Base-by-base conservation (phyloP, 2,113 vertebrate species). In the Pteronura brasiliensis region DNA sequence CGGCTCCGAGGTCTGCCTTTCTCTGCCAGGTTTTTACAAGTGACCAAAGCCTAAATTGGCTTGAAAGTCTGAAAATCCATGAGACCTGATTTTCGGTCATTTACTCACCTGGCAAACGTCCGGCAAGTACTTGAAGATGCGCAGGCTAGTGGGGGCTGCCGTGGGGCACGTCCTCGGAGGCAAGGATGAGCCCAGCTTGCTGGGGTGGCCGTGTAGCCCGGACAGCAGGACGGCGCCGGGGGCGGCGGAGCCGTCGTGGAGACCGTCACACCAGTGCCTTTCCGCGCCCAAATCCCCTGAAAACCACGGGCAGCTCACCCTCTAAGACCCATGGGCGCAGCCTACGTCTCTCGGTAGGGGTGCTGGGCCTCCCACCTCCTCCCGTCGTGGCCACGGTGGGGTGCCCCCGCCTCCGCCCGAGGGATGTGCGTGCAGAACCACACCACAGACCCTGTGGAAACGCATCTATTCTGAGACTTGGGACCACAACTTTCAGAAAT, bases 231-330 rank as follows among this genome's bases (percentile, higher is more conserved):
- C 1, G 9, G 25, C n/a, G 14, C 13, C 0, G 49, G 49, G 14
- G 8, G 9, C 1, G 1, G 36, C 4, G 2, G 65, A 18, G n/a
- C 23, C 14, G 3, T 10, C 3, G 1, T 29, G 25, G 1, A 13
- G 18, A 6, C 11, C 65, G 27, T 39, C 6, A 59, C 21, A 59
- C 2, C 21, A 59, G 25, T 11, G 52, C 65, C 27, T 29, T 12
- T 29, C 67, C 9, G 49, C 10, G 20, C 3, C 14, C 6, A 17
- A 34, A 7, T 44, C 25, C 5, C 69, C n/a, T 31, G 49, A 42
- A 57, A 42, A 31, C 10, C 5, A 39, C 1, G 7, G 67, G 25
- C 36, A 1, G 25, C 20, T 34, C 21, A 20, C n/a, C 65, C 61
- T 8, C 31, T 18, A 39, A 29, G 52, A 3, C 49, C 17, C 12